Base-by-base conservation (phyloP, 2,113 vertebrate species). In the Lycaon pictus region DNA sequence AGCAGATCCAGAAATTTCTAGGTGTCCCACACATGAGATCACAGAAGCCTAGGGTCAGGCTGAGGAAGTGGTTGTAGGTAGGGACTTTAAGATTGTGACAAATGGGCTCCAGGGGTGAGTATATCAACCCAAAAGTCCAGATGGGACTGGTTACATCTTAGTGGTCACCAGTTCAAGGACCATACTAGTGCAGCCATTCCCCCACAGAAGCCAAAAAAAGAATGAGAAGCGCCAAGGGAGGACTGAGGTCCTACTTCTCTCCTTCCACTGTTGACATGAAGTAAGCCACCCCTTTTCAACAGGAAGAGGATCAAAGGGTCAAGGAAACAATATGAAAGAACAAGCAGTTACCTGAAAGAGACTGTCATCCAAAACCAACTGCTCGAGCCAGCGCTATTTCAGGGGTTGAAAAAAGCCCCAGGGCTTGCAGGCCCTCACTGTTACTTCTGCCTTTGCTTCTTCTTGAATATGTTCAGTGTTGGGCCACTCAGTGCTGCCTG, bases 321-420 rank as follows among this genome's bases (percentile, higher is more conserved):
- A 60, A 74, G 27, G 35, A 95, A 80, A n/a, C 27, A 79, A 88
- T 88, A 80, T 51, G 20, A 84, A 87, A 80, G 88, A 91, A 27
- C 25, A 35, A 74, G 43, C 35, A 88, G 71, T 87, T 83, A 79
- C 56, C 63, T 29, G n/a, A 65, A 83, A 82, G 23, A n/a, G 9
- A 82, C 25, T 87, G 72, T 43, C 23, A 81, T 83, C 51, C 35
- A 76, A 25, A 67, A 74, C 17, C 51, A 29, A 85, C 43, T 85
- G 9, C 53, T 69, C 55, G 90, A 74, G 16, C 3, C 35, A 20
- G 3, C 11, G 2, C 27, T 56, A n/a, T 71, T 89, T 77, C 1
- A 1, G 4, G 16, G 37, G 7, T 55, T 83, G 35, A 58, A 53
- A 79, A 92, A 92, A 43, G 9, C 5, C 37, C 22, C 60, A 63